Evolutionary conservation across 23 tunicate species (phyloP).

Genomic region (Styela plicata): DNA sequence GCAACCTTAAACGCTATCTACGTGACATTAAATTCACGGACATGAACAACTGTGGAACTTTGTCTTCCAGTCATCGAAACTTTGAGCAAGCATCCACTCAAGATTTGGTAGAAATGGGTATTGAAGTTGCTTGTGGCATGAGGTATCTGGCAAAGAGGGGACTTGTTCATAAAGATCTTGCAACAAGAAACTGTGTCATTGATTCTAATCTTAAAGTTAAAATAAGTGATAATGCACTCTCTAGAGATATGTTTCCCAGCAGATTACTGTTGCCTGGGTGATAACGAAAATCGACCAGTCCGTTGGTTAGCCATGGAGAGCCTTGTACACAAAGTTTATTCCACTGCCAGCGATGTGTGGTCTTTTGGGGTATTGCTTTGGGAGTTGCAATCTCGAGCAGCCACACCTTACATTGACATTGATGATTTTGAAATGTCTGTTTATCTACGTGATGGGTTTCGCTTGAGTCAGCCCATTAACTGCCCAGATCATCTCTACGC

Average conservation of each 20-base stretch:
- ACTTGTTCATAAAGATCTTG: slow-evolving; percentile 86
- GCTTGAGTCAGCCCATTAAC: slow-evolving; percentile 76
- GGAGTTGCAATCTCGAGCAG: slow-evolving; percentile 88
- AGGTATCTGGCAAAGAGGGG: slow-evolving; percentile 69
- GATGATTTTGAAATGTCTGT: slow-evolving; percentile 95
- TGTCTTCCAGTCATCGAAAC: slow-evolving; percentile 36
- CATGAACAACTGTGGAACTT: slow-evolving; percentile 25
- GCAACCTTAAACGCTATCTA: slow-evolving; percentile 76
- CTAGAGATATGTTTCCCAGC: slow-evolving; percentile 81
- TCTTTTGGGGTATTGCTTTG: slow-evolving; percentile 89
- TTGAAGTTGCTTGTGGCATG: slow-evolving; percentile 70
- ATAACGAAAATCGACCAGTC: slow-evolving; percentile 84
- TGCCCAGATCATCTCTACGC: slow-evolving; percentile 87
- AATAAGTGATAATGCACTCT: slow-evolving; percentile 81
- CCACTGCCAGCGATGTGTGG: slow-evolving; percentile 96
- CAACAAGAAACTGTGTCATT: slow-evolving; percentile 85
- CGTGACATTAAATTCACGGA: slow-evolving; percentile 58
- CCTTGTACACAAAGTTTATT: slow-evolving; percentile 78
- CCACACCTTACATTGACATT: slow-evolving; percentile 77
- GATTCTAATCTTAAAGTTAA: slow-evolving; percentile 54
- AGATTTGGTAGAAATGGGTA: slow-evolving; percentile 81
- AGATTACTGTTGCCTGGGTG: slow-evolving; percentile 94
- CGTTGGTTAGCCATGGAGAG: slow-evolving; percentile 94
- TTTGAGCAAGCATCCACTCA: slow-evolving; percentile 79
- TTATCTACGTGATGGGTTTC: slow-evolving; percentile 70